Evolutionary conservation across 2,888 invertebrate genomes (phyloP).

Genomic region (Drosophila multiciliata): DNA sequence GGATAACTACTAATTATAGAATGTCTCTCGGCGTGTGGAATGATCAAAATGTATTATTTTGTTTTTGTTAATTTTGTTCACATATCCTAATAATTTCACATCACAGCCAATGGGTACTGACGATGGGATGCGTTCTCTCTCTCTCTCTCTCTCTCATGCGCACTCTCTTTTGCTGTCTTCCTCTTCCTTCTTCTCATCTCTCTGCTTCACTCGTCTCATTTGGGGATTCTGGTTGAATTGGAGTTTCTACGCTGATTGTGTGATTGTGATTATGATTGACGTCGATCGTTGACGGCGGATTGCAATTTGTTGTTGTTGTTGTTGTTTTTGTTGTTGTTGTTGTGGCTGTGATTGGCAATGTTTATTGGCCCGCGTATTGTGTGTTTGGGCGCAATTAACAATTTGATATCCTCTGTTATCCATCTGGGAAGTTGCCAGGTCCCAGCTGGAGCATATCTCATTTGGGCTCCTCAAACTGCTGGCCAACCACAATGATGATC

Average conservation of each 20-base stretch:
- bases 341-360: slow-evolving; percentile 30
- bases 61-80: slow-evolving; percentile 31
- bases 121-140: slow-evolving; percentile 72
- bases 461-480: slow-evolving; percentile 89
- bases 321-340: slow-evolving; percentile 13
- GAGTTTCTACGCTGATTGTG: slow-evolving; percentile 20
- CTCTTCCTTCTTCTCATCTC: not conserved
- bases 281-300: slow-evolving; percentile 22
- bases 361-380: slow-evolving; percentile 40
- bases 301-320: slow-evolving; percentile 20
- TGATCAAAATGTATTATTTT: slow-evolving; percentile 25
- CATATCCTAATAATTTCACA: slow-evolving; percentile 76
- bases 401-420: slow-evolving; percentile 85
- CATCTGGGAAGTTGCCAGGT: slow-evolving; percentile 85
- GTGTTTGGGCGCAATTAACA: slow-evolving; percentile 77
- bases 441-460: slow-evolving; percentile 86
- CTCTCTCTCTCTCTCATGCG: slow-evolving; percentile 17
- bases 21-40: slow-evolving; percentile 43
- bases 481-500: slow-evolving; percentile 92
- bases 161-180: not conserved
- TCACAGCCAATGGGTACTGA: slow-evolving; percentile 84
- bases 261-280: slow-evolving; percentile 23
- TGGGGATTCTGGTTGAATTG: slow-evolving; percentile 8
- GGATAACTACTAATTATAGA: slow-evolving; percentile 31
- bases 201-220: slow-evolving; percentile 13